Conservation (phyloP, 2,888 invertebrate species). For the Synanthedon myopaeformis region DNA sequence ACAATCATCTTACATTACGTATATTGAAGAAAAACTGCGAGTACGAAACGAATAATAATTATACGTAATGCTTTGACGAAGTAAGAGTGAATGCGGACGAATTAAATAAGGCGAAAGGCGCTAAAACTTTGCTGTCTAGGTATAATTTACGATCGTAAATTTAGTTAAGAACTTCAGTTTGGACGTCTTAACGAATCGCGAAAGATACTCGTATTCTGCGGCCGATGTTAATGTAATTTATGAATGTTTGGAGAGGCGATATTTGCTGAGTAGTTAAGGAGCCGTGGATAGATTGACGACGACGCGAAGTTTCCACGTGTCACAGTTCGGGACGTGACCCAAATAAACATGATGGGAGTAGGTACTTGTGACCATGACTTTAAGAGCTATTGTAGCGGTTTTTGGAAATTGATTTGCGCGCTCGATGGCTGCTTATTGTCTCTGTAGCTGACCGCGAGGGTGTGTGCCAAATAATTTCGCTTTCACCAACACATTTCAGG, state of each 20-base stretch:
- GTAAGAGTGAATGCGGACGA: too few relatives aligned
- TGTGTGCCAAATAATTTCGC: slow-evolving; percentile 21
- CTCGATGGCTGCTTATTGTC: slow-evolving; percentile 27
- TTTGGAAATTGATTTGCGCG: slow-evolving; percentile 44
- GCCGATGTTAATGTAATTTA: slow-evolving; percentile 13
- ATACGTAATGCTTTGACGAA: too few relatives aligned
- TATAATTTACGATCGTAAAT: neutral
- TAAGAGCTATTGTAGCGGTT: slow-evolving; percentile 18
- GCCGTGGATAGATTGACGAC: slow-evolving; percentile 18
- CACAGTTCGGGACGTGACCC: slow-evolving; percentile 38
- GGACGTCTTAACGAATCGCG: neutral
- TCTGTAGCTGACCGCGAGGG: slow-evolving; percentile 16
- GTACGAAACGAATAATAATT: too few relatives aligned
- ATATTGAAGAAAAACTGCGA: too few relatives aligned
- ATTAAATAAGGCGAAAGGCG: neutral
- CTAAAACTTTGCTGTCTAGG: neutral
- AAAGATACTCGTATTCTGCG: neutral
- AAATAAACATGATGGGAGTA: slow-evolving; percentile 42
- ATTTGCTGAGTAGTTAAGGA: slow-evolving; percentile 23
- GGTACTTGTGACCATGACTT: slow-evolving; percentile 39
- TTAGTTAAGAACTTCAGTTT: neutral
- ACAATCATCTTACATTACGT: too few relatives aligned
- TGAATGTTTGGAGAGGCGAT: slow-evolving; percentile 14
- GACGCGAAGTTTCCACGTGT: slow-evolving; percentile 49
- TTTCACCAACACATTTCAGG: slow-evolving; percentile 9